Evolutionary conservation across 2,113 vertebrate genomes (phyloP), one percentile per base, ranked within the genome.

Genomic region (Myanophis thanlyinensis): DNA sequence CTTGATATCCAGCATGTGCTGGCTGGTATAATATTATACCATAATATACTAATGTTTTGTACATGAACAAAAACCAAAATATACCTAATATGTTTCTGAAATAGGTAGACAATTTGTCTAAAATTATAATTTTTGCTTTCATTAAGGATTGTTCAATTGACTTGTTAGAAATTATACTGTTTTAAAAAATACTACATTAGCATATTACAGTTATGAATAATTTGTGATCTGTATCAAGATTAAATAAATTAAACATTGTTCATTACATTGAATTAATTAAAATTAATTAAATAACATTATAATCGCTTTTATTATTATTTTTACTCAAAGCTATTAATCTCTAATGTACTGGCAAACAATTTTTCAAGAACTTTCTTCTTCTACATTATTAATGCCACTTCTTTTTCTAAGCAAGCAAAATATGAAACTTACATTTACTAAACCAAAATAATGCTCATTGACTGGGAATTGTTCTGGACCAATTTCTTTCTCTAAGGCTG

Each of bases 401-500:
- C 9, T 49, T 85, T 80, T 94, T 92, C 27, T 89, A 94, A 94
- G 90, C 90, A 96, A 93, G 22, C 5, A 94, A 93, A 44, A 93
- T 62, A 89, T 0, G 0, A 89, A 96, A 98, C 98, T 98, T 97
- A 98, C 98, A 93, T 98, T 98, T 93, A 98, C 98, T 97, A 98
- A 98, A 94, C 98, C 98, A 95, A 98, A 98, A 96, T 98, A 98
- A 96, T 98, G 98, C 94, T 98, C 98, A 90, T 98, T 98, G 95
- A 98, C 98, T 94, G 98, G 98, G 97, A 98, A 98, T 96, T 98
- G 98, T 95, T 98, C 98, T 5, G 98, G 98, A 97, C 98, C 98
- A 98, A 98, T 98, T 97, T 98, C 98, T 98, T 98, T 98, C 97
- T 98, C 98, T 97, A 98, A 98, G 98, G 98, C 98, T 95, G 98